Conservation (phyloP, 2,797 vertebrate species). For the Peromyscus aztecus region DNA sequence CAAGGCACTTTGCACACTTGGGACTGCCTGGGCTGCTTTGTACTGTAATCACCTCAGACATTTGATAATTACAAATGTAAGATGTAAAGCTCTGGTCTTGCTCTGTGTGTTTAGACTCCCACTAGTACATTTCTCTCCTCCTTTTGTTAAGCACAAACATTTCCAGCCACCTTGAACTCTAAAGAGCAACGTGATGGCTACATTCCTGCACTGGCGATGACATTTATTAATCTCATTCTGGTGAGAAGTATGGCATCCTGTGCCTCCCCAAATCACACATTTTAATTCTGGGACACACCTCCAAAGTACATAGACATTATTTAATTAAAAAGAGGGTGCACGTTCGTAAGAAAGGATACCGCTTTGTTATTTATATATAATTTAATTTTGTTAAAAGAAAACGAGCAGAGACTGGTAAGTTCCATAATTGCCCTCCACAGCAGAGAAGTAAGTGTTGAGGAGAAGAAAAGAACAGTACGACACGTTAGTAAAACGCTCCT, state of each 20-base stretch:
- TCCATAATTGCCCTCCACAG: conserved; percentile 88
- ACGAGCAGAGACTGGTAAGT: conserved; percentile 85
- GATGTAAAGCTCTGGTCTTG: conserved; percentile 86
- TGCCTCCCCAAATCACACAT: conserved; percentile 81
- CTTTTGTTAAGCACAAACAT: conserved; percentile 84
- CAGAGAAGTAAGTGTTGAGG: conserved; percentile 87
- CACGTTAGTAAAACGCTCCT: conserved; percentile 89
- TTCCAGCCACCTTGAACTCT: conserved; percentile 86
- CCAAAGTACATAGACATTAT: conserved; percentile 84
- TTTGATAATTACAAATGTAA: conserved; percentile 88
- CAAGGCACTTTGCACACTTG: conserved; percentile 80
- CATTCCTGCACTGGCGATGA: conserved; percentile 88
- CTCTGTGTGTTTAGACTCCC: conserved; percentile 86
- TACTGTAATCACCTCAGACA: conserved; percentile 85
- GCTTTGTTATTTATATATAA: conserved; percentile 88
- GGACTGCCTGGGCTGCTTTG: conserved; percentile 79
- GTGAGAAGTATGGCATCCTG: conserved; percentile 83
- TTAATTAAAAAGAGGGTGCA: conserved; percentile 88
- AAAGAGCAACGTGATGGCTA: conserved; percentile 85
- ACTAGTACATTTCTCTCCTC: conserved; percentile 84
- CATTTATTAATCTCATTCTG: conserved; percentile 88
- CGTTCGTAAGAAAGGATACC: conserved; percentile 88
- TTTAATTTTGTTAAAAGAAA: conserved; percentile 86
- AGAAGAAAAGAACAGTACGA: conserved; percentile 90
- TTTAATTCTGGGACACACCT: conserved; percentile 84